phyloP scores from a whole-genome alignment of 2,113 vertebrate genomes.

The Bujurquina vittata region DNA sequence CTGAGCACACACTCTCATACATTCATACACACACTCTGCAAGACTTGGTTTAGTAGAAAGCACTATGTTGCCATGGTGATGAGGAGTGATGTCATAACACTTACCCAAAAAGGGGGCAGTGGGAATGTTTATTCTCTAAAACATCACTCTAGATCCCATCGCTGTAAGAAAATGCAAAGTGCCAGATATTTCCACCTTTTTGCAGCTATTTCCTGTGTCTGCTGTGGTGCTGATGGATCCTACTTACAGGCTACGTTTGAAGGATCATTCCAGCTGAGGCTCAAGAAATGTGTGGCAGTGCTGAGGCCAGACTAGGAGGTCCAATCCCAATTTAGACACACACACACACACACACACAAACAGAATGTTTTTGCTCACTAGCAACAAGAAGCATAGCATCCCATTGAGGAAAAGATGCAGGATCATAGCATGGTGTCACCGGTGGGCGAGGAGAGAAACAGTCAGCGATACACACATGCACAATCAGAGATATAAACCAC shows the following conservation, averaged over 20 bases:
- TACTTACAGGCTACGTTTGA: constrained; percentile 17
- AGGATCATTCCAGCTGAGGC: constrained; percentile 35
- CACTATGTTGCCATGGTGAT: constrained; percentile 70
- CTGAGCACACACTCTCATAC: constrained; percentile 48
- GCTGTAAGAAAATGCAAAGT: constrained; percentile 50
- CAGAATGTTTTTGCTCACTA: constrained; percentile 4
- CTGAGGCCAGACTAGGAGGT: constrained; percentile 20
- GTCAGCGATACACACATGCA: constrained; percentile 21
- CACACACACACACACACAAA: background rate
- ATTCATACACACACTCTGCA: constrained; percentile 39
- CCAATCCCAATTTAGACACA: constrained; percentile 15
- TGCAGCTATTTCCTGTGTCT: constrained; percentile 31
- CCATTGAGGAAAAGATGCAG: constrained; percentile 26
- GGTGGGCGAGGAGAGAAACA: constrained; percentile 44
- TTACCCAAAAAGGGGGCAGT: constrained; percentile 53
- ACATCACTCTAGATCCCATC: constrained; percentile 14
- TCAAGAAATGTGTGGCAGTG: background rate
- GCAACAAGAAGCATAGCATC: constrained; percentile 17
- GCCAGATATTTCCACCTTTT: constrained; percentile 31
- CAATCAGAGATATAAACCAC: constrained; percentile 36
- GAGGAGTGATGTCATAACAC: constrained; percentile 65
- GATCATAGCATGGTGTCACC: constrained; percentile 59
- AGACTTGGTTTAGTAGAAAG: constrained; percentile 52
- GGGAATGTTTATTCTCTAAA: constrained; percentile 57
- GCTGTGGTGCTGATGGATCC: constrained; percentile 15